Base-by-base conservation (phyloP, 2,797 vertebrate species). In the Microctenopoma stevenorrisi region DNA sequence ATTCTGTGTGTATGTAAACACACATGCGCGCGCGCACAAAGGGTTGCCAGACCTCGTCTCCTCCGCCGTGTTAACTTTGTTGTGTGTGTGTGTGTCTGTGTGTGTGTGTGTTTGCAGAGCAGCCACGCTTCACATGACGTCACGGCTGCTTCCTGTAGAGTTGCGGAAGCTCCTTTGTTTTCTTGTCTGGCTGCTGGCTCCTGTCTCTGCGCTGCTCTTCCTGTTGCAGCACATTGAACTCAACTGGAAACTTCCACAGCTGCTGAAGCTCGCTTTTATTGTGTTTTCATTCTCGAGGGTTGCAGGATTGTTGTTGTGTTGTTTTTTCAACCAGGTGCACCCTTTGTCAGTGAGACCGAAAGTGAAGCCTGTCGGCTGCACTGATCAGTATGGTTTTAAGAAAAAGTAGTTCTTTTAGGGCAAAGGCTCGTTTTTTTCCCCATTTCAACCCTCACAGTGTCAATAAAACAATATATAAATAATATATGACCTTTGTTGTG, bases 161-260 rank as follows among this genome's bases (percentile, higher is more conserved):
- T 82, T 82, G 76, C 87, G 90, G 90, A 92, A 92, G 89, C 83
- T 73, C 55, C 81, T 92, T 91, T 90, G 85, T 92, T 89, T 89
- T 67, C 56, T 57, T 4, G 74, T 78, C 80, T 87, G 82, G 72
- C 82, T 81, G 70, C 67, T 60, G 77, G 73, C 63, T 76, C 54
- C 71, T 76, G 79, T 88, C 78, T 81, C 71, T 46, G 30, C 38
- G 75, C 79, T 72, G 57, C 64, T 86, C 76, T 88, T 88, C 86
- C 86, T 89, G 85, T 85, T 84, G 68, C 85, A 22, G 73, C 63
- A 52, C 47, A 43, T 40, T 50, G 57, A 68, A 59, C 49, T 63
- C 47, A 10, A 52, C 55, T 76, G 78, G 82, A 84, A 88, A 81
- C 70, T 74, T 79, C 58, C 59, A 49, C 53, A 66, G 67, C 58